Conservation (phyloP, 2,113 vertebrate species). For the Caretta caretta region DNA sequence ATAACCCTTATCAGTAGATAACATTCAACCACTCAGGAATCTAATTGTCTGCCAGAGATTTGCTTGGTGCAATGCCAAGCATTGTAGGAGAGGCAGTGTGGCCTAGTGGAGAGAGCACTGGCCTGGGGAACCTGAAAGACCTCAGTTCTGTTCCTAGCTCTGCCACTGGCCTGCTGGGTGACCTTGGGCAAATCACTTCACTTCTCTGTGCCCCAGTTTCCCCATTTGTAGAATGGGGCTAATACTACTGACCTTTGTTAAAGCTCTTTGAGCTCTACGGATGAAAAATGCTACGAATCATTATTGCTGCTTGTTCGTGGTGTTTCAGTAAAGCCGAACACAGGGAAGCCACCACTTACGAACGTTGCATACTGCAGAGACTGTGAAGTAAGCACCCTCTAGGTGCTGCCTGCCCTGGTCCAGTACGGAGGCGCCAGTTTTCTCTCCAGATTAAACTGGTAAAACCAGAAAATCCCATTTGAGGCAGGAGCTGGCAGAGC, state of each 20-base stretch:
- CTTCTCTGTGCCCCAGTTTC: neutral
- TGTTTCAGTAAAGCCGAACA: neutral
- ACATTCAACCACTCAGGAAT: neutral
- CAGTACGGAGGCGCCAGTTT: neutral
- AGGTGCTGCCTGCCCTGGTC: neutral
- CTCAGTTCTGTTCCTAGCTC: neutral
- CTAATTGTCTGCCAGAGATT: neutral
- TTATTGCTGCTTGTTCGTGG: neutral
- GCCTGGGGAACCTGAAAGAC: neutral
- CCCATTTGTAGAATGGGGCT: neutral
- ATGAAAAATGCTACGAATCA: neutral
- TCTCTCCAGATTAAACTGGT: fast-evolving
- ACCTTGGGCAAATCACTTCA: neutral
- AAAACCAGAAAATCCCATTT: fast-evolving
- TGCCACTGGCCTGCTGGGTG: neutral
- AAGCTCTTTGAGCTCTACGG: neutral
- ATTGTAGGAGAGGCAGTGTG: neutral
- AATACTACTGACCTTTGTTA: neutral
- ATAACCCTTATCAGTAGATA: neutral
- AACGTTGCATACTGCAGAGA: neutral
- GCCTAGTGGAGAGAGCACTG: neutral
- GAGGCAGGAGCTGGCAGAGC: neutral
- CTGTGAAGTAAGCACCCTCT: neutral
- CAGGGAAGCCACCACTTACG: neutral
- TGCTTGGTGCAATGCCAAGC: neutral